These are phyloP conservation scores for Nothoprocta perdicaria DNA, from an alignment of 2,113 vertebrate species.

Conservation along the genomic window DNA sequence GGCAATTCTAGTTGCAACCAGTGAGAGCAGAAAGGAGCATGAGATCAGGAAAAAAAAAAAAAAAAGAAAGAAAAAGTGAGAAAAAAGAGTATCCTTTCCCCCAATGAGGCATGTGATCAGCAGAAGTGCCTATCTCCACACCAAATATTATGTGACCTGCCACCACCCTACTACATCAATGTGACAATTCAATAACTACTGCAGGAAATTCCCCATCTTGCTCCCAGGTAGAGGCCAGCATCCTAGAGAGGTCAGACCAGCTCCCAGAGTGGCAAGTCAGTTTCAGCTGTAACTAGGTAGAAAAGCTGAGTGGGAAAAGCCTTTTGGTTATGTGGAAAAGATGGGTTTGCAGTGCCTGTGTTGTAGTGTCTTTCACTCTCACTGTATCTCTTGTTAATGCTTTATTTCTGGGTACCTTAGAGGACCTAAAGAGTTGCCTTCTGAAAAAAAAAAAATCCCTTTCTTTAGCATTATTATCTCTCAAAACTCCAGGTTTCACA, in stretches of 20 bases:
- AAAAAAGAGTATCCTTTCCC: too few species aligned
- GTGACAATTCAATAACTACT: accelerated
- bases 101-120: too few species aligned
- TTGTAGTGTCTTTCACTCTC: not conserved
- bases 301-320: not conserved
- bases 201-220: not conserved
- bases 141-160: too few species aligned
- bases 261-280: not conserved
- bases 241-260: not conserved
- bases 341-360: not conserved
- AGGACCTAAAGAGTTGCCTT: not conserved
- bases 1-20: too few species aligned
- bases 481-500: not conserved
- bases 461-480: not conserved
- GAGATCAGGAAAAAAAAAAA: too few species aligned
- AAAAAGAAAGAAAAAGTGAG: too few species aligned
- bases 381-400: not conserved
- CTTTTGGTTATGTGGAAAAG: not conserved
- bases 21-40: too few species aligned
- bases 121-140: too few species aligned
- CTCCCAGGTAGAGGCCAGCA: not conserved
- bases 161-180: too few species aligned
- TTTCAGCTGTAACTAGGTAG: not conserved
- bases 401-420: not conserved
- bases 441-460: not conserved